phyloP scores from a whole-genome alignment of 35 echinoderm and acorn worm species.

The Chiridota heheva region DNA sequence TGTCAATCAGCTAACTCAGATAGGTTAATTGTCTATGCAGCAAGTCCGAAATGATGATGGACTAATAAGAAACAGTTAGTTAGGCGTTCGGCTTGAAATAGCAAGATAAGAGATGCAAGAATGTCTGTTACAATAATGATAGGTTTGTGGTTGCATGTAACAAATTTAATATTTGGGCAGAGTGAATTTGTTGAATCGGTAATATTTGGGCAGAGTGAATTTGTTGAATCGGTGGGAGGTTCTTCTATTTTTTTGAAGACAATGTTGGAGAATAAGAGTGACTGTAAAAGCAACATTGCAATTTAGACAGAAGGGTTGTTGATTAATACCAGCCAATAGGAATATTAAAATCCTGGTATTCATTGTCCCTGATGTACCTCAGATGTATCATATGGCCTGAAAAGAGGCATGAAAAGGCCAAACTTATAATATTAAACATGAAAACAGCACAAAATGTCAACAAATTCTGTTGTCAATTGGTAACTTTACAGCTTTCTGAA shows the following conservation, averaged over 20 bases:
- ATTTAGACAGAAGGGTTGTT: neutral
- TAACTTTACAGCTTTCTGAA: no score
- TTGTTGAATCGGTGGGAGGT: neutral
- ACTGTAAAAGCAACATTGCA: neutral
- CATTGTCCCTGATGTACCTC: neutral
- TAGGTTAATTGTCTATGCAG: no score
- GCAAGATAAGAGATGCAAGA: conserved; percentile 11
- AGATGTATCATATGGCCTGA: no score
- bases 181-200: neutral
- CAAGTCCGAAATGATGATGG: no score
- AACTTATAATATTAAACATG: no score
- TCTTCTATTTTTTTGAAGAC: neutral
- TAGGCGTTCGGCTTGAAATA: no score
- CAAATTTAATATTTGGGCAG: neutral
- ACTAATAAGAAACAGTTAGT: no score
- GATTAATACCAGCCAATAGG: neutral
- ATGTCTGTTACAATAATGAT: neutral
- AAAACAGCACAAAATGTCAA: no score
- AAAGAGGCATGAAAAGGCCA: no score
- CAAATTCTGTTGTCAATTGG: no score
- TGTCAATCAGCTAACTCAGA: no score
- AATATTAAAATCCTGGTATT: neutral
- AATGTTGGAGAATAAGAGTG: neutral
- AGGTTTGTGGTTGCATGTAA: no score
- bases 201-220: neutral